Evolutionary conservation across 2,888 invertebrate species (phyloP).

Genomic region (Scaptomyza cyrtandrae): DNA sequence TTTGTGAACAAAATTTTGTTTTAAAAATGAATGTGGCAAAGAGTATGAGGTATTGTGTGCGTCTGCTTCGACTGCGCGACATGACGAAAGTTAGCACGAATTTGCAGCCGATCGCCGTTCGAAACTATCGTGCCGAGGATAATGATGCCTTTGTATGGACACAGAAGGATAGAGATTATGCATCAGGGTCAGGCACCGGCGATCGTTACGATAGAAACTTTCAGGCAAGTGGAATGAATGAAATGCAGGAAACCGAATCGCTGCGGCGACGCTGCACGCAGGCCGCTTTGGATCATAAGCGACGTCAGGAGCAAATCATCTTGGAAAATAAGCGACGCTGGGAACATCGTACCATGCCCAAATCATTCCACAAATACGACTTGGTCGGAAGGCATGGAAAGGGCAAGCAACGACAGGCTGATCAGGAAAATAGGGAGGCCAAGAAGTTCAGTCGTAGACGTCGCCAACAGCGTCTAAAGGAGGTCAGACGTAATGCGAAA

Average conservation of each 20-base stretch:
- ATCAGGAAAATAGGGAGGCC: neutral
- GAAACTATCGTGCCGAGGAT: constrained; percentile 18
- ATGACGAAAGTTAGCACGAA: neutral
- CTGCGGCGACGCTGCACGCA: constrained; percentile 24
- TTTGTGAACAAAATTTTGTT: too few relatives aligned
- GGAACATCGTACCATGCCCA: constrained; percentile 28
- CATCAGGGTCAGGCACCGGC: too few relatives aligned
- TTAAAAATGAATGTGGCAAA: constrained; percentile 24
- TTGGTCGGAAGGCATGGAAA: neutral
- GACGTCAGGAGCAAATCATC: constrained; percentile 48
- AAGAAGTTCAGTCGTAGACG: constrained; percentile 21
- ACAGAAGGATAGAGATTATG: neutral
- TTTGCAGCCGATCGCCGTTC: neutral
- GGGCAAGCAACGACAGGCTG: neutral
- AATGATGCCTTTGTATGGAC: neutral
- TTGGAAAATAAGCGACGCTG: constrained; percentile 34
- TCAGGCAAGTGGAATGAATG: neutral
- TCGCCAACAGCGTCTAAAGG: constrained; percentile 20
- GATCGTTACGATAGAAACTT: too few relatives aligned
- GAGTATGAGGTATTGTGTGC: constrained; percentile 9
- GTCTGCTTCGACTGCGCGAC: neutral
- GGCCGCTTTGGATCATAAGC: constrained; percentile 33
- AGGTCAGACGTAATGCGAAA: constrained; percentile 19
- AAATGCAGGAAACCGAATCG: constrained; percentile 10
- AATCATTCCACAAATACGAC: neutral